phyloP scores from a whole-genome alignment of 2,888 invertebrate species.

The Chrysotoxum bicinctum region DNA sequence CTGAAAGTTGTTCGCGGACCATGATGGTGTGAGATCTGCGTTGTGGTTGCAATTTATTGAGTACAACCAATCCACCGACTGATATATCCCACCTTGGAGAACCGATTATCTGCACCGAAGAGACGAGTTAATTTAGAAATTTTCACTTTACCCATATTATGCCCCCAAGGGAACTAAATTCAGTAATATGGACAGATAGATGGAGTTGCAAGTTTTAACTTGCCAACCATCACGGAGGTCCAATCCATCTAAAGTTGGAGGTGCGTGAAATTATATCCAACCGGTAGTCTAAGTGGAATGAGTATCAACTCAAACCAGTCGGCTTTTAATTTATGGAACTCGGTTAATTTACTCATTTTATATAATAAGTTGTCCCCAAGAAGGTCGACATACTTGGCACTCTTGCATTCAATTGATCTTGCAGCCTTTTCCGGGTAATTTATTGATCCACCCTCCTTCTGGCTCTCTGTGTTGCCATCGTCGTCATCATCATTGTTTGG shows the following conservation, averaged over 20 bases:
- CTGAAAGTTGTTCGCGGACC: conserved; percentile 55
- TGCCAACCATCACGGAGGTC: conserved; percentile 48
- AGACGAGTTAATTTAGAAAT: conserved; percentile 67
- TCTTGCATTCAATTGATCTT: conserved; percentile 9
- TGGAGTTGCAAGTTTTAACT: background rate
- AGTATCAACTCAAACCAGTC: conserved; percentile 33
- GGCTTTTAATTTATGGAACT: conserved; percentile 51
- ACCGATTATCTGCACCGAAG: conserved; percentile 24
- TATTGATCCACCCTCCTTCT: conserved; percentile 42
- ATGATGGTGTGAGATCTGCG: background rate
- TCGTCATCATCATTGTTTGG: conserved; percentile 29
- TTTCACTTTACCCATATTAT: conserved; percentile 34
- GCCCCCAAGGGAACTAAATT: conserved; percentile 48
- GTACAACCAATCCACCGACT: conserved; percentile 4
- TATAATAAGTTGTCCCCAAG: background rate
- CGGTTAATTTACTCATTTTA: conserved; percentile 53
- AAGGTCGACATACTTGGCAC: conserved; percentile 4
- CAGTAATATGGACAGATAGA: conserved; percentile 5
- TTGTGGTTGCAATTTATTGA: background rate
- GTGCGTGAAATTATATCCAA: conserved; percentile 45
- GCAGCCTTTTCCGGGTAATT: conserved; percentile 39
- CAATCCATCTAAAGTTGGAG: conserved; percentile 29
- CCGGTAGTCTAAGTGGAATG: conserved; percentile 51
- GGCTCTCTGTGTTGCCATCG: background rate
- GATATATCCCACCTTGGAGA: conserved; percentile 24